Base-by-base conservation (phyloP, 2,113 vertebrate genomes). In the Oryzias woworae region DNA sequence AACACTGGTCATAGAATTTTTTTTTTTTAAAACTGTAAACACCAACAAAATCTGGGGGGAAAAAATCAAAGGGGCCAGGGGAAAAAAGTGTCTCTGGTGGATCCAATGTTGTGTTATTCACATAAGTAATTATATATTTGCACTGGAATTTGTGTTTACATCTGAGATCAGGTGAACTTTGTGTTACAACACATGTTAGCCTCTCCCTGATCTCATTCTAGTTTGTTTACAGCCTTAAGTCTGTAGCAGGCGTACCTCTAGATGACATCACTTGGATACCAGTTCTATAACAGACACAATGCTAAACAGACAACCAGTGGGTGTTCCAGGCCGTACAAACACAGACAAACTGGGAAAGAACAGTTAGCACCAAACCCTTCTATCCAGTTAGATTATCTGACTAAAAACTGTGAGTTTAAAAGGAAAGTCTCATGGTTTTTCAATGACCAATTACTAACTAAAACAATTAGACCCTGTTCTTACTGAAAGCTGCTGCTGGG, bases 241-340 rank as follows among this genome's bases (percentile, higher is more conserved):
- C 61, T 60, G 41, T 3, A 36, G 36, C 51, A 52, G 1, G 4
- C 63, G 53, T 52, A 45, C 56, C 46, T 61, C 22, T 42, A 71
- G 51, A 70, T 71, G 61, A 62, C 28, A 46, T 66, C 64, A 78
- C 12, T 56, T 10, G 3, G 23, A 73, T 78, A 70, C n/a, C 18
- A 58, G 52, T 59, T 62, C 78, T 72, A 68, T 31, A 41, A 53
- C 55, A 46, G 28, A 66, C 66, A 58, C 54, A 59, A 44, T 45
- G 68, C 1, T 36, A 52, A 45, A 53, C 41, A 24, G 48, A 71
- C 63, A 50, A 63, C 68, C 24, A 51, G 53, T 24, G 18, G 52
- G 12, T 52, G 55, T 58, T 52, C 24, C 18, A 13, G 4, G 7
- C 16, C 47, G 17, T 17, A 2, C 14, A 36, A 31, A 63, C 4